A percentile compares a stretch with the other conserved stretches of the same genome.
Evolutionary conservation across 53 echinoderm and acorn worm species (phyloP).

Genomic region (Hippasteria phrygiana): DNA sequence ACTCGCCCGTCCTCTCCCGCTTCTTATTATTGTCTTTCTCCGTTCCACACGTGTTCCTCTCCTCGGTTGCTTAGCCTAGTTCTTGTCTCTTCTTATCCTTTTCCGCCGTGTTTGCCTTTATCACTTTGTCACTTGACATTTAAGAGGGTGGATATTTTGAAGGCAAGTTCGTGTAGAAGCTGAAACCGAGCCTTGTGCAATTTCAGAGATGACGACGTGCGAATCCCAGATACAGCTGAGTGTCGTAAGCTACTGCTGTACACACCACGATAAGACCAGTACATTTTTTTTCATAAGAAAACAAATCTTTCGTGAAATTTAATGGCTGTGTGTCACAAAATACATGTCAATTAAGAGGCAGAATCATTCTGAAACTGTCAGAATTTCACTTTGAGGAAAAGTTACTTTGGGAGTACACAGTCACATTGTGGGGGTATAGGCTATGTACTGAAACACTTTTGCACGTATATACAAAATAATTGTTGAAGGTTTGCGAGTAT

Average conservation of each 20-base stretch:
- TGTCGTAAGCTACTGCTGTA: constrained; percentile 18
- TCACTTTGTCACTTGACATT: constrained; percentile 14
- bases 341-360: not conserved
- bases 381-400: not conserved
- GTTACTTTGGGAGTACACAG: too few relatives aligned
- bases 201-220: constrained; percentile 47
- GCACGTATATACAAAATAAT: too few relatives aligned
- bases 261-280: not conserved
- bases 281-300: too few relatives aligned
- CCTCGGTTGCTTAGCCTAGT: constrained; percentile 27
- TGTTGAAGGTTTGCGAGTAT: too few relatives aligned
- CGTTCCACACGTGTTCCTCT: constrained; percentile 20
- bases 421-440: too few relatives aligned
- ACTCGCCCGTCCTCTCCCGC: not conserved
- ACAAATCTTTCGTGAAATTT: too few relatives aligned
- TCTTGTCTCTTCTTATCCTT: not conserved
- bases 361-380: not conserved
- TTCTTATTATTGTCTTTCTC: constrained; percentile 38
- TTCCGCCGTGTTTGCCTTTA: not conserved
- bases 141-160: not conserved
- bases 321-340: too few relatives aligned
- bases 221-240: constrained; percentile 23
- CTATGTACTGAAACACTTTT: too few relatives aligned
- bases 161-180: not conserved
- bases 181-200: not conserved